Evolutionary conservation across 2,797 vertebrate genomes (phyloP), one percentile per base, ranked within the genome.

Genomic region (Acanthurus lineatus): DNA sequence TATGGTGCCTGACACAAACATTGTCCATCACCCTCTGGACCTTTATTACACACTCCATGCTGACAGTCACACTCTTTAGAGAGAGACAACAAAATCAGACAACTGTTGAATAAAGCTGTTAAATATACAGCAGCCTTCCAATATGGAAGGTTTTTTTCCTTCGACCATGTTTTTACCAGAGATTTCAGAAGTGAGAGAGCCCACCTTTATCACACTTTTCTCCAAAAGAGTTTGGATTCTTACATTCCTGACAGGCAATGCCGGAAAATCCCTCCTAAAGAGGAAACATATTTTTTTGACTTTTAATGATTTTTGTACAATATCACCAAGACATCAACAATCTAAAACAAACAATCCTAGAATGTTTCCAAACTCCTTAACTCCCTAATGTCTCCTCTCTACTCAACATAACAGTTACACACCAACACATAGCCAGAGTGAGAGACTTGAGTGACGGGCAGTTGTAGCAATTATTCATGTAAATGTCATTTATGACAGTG

Each of bases 1-100:
- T 96, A 99, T 3, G 97, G 97, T 9, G 97, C 96, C 67, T 97
- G 94, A 92, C 97, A 99, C 1, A 86, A 94, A 90, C 98, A 99
- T 88, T 91, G 92, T 49, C 97, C 97, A 0, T 96, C 85, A 0
- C 97, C 97, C 0, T 79, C 61, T 0, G 96, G 81, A 0, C 97
- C 96, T 0, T 79, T 87, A 79, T 79, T 93, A 91, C 98, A 99
- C 63, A 96, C 70, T 17, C 97, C 97, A 0, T 96, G 86, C 10
- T 91, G 88, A 82, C 98, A 99, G 82, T 92, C 94, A 88, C 98
- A 99, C 77, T 79, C 98, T 99, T 90, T 1, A 82, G 11, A 78
- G 1, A 78, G 52, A 69, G 0, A 65, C 7, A 77, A 3, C 3
- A 9, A 0, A 40, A 28, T 4, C 32, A 62, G 54, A 69, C 19